Conservation (phyloP, 1,140 invertebrate species). For the Aphelinus atriplicis region DNA sequence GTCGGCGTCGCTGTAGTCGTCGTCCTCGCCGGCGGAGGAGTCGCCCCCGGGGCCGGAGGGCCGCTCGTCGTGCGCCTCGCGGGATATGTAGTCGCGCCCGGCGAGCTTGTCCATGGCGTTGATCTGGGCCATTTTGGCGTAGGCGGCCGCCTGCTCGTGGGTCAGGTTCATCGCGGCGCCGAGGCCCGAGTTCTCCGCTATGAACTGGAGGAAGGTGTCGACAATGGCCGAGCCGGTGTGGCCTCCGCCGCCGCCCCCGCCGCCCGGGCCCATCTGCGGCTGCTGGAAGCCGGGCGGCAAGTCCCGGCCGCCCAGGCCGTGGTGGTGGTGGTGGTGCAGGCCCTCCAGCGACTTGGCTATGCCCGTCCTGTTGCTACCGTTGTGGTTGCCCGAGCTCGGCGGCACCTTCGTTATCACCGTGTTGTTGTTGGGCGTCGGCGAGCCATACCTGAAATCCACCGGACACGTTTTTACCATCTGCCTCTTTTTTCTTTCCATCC, state of each 20-base stretch:
- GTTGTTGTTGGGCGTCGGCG: constrained; percentile 61
- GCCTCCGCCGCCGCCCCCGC: not conserved
- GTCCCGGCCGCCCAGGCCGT: constrained; percentile 47
- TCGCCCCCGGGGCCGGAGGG: constrained; percentile 44
- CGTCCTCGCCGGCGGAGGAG: constrained; percentile 57
- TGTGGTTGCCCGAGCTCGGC: constrained; percentile 22
- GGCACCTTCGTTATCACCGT: constrained; percentile 62
- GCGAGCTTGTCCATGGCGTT: constrained; percentile 70
- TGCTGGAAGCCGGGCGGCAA: constrained; percentile 43
- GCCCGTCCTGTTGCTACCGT: constrained; percentile 47
- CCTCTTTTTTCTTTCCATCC: too few species aligned
- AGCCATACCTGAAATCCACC: constrained; percentile 49
- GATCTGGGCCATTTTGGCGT: constrained; percentile 74
- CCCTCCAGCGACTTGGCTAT: constrained; percentile 47
- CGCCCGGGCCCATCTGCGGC: constrained; percentile 43
- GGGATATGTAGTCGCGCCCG: constrained; percentile 40
- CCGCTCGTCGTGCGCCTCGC: constrained; percentile 55
- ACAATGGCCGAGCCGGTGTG: constrained; percentile 78
- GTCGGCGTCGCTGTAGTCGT: constrained; percentile 62
- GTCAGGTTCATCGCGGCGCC: constrained; percentile 64
- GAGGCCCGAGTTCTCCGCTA: constrained; percentile 81
- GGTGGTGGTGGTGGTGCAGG: constrained; percentile 10
- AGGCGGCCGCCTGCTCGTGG: constrained; percentile 65
- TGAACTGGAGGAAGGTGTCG: constrained; percentile 86
- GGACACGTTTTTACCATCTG: too few species aligned